Base-by-base conservation (phyloP, 1,140 invertebrate species). In the Tribolium madens region DNA sequence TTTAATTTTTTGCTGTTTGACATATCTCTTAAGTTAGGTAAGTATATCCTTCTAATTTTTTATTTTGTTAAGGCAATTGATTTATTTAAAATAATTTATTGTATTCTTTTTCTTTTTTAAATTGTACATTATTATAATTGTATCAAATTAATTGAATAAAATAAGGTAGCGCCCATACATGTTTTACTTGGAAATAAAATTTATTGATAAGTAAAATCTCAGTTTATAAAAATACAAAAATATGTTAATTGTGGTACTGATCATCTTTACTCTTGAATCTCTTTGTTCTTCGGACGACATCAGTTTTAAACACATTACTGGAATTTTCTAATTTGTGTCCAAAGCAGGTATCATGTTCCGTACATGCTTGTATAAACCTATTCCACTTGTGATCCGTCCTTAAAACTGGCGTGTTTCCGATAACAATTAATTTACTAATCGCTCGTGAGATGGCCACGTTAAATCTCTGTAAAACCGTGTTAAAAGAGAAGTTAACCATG, bases 391-490 rank as follows among this genome's bases (percentile, higher is more conserved):
- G 21, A 81, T 93, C 88, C 76, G 52, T 79, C 2, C 84, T 79
- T 2, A 94, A 82, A 5, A 93, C 84, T 70, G 86, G 64, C 0
- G 92, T 92, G 85, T 93, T 90, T 9, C 93, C 93, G 46, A 94
- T 84, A n/a, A 94, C 85, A 42, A 95, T 90, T 0, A 94, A 81
- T 52, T 85, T 85, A n/a, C 82, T 83, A 73, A 80, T 82, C 6
- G 84, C 84, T 33, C 84, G 76, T 0, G 84, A 84, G 26, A 85
- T 52, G 0, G 84, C 84, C 0, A 85, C 84, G 60, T 85, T 85
- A 72, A 85, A 84, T 57, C 84, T 60, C 81, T 84, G 73, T 31
- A 81, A 83, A 36, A 71, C 13, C 3, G 50, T 71, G n/a, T 57
- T 57, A 42, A 42, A 42, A 1, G 2, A 18, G 2, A 77, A 14